phyloP scores from a whole-genome alignment of 2,888 invertebrate species.

The Terebella lapidaria region DNA sequence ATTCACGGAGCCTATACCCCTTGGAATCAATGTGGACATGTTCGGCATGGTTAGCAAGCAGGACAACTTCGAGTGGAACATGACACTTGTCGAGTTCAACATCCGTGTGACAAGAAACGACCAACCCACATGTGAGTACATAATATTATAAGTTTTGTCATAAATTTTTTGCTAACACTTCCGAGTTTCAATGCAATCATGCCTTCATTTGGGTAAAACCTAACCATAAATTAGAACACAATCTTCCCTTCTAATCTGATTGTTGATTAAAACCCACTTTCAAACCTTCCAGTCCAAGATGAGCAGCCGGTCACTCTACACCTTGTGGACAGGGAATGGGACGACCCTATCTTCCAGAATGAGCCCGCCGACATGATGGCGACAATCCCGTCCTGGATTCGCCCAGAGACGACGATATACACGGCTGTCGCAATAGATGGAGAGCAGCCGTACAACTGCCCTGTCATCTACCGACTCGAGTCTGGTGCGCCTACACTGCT shows the following conservation, averaged over 20 bases:
- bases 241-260: no score
- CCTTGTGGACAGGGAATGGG: conserved; percentile 10
- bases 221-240: no score
- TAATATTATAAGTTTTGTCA: no score
- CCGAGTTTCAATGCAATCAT: no score
- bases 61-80: neutral
- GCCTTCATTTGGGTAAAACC: no score
- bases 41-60: neutral
- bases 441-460: conserved; percentile 7
- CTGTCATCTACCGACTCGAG: conserved; percentile 18
- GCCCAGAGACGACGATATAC: conserved; percentile 21
- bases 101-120: neutral
- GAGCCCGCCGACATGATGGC: conserved; percentile 17
- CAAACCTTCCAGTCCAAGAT: conserved; percentile 6
- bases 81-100: neutral
- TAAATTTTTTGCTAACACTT: no score
- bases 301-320: conserved; percentile 11
- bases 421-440: conserved; percentile 13
- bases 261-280: neutral
- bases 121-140: neutral
- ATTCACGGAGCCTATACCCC: neutral
- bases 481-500: conserved; percentile 18
- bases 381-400: conserved; percentile 21
- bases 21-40: neutral
- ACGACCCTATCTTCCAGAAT: conserved; percentile 18